Evolutionary conservation across 2,888 invertebrate genomes (phyloP).

Genomic region (Dendrolimus pini): DNA sequence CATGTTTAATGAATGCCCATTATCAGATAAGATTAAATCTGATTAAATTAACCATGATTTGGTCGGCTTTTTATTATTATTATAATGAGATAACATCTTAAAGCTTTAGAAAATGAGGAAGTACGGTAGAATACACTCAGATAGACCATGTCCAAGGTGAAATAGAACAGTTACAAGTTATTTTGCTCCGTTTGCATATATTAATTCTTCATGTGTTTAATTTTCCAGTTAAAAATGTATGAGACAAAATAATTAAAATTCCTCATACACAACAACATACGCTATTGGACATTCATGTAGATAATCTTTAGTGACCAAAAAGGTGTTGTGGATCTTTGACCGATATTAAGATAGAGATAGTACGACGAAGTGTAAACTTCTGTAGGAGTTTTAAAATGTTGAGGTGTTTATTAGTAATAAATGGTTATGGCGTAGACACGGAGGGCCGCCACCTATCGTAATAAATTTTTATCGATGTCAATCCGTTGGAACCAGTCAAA

Average conservation of each 20-base stretch:
- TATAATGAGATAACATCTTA: background rate
- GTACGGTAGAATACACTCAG: background rate
- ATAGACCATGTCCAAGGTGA: background rate
- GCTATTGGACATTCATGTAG: background rate
- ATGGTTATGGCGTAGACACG: background rate
- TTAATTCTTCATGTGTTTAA: no score
- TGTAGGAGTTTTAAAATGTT: background rate
- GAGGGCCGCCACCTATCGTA: background rate
- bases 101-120: background rate
- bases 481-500: background rate
- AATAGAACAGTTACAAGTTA: no score
- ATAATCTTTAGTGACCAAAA: background rate
- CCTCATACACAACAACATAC: background rate
- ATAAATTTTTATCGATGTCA: background rate
- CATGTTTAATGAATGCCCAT: background rate
- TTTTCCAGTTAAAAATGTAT: background rate
- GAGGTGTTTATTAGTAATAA: background rate
- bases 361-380: background rate
- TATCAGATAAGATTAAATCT: background rate
- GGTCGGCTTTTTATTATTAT: background rate
- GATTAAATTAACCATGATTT: background rate
- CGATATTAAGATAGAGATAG: background rate
- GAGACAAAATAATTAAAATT: background rate
- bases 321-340: background rate
- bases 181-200: no score